Base-by-base conservation (phyloP, 2,888 invertebrate genomes). In the Zaprionus lineosus region DNA sequence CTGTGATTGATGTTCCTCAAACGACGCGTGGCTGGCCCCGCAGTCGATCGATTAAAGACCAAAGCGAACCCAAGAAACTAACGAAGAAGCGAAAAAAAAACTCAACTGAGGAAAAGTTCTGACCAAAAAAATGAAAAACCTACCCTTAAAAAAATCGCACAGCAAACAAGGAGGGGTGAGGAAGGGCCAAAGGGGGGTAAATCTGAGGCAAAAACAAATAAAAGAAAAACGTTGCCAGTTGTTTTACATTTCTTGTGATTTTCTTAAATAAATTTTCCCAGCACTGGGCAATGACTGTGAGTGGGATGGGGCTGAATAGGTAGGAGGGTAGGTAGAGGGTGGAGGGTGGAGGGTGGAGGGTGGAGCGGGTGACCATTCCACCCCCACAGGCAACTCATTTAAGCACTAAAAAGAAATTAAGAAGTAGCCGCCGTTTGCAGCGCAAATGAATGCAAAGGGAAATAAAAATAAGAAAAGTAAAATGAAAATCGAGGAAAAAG, bases 371-470 rank as follows among this genome's bases (percentile, higher is more conserved):
- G 14, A 12, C 6, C 37, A 39, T 7, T 15, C 8, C 31, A 15
- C 72, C 72, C 48, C 61, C 12, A 14, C 36, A 28, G 34, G 58
- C 65, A 68, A 84, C 84, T 84, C 78, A 78, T 78, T 78, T 77
- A 77, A 84, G 82, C 60, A 74, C 77, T 84, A 84, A 84, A 81
- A 81, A 78, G 71, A 78, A 84, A 84, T 84, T 78, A 78, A 84
- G 84, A 84, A 84, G 82, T 77, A 61, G 84, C 69, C 71, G 59
- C 50, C 53, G 50, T 33, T 47, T 39, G 56, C 57, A 29, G 69
- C 34, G 68, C 73, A 81, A 81, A 81, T 74, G 81, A 76, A 74
- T 77, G 81, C 75, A 59, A 67, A 67, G 19, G 50, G 47, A 66
- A 65, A 62, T 37, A 67, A 46, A 55, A 59, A 56, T 33, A 74